These are phyloP conservation scores for Dolichopus griseipennis DNA, from an alignment of 2,888 invertebrate species.

Conservation along the genomic window DNA sequence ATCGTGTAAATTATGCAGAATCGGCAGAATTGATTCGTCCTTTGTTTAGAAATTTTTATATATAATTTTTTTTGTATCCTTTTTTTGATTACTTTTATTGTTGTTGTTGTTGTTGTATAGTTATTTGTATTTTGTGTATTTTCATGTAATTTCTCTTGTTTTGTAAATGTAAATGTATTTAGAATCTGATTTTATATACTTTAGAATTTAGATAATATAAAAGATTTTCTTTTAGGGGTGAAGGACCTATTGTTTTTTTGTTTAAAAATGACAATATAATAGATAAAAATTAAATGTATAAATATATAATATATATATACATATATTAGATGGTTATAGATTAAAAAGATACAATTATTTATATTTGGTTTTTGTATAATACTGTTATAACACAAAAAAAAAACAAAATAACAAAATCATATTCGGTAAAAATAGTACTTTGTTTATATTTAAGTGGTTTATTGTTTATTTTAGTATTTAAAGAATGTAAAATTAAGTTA, in stretches of 20 bases:
- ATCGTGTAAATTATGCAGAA: slow-evolving; percentile 1
- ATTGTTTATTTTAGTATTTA: too few species aligned
- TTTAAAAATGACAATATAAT: not conserved
- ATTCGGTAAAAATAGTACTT: too few species aligned
- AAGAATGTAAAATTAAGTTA: too few species aligned
- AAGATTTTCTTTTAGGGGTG: not conserved
- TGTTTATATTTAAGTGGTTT: too few species aligned
- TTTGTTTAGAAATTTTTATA: not conserved
- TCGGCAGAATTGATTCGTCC: slow-evolving; percentile 4
- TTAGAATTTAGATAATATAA: not conserved
- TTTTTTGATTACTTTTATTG: too few species aligned
- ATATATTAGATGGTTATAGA: not conserved
- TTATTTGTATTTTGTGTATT: too few species aligned
- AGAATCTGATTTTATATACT: not conserved
- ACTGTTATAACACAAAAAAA: too few species aligned
- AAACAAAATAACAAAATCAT: too few species aligned
- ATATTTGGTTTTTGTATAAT: not conserved
- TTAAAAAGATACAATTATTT: not conserved
- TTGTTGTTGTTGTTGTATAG: too few species aligned
- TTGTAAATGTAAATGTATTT: not conserved
- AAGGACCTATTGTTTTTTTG: slow-evolving; percentile 1
- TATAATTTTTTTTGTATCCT: not conserved
- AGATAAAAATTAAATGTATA: not conserved
- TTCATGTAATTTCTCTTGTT: not conserved
- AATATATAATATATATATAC: not conserved